Evolutionary conservation across 2,797 vertebrate species (phyloP), one percentile per base, ranked within the genome.

Genomic region (Ctenopoma kingsleyae): DNA sequence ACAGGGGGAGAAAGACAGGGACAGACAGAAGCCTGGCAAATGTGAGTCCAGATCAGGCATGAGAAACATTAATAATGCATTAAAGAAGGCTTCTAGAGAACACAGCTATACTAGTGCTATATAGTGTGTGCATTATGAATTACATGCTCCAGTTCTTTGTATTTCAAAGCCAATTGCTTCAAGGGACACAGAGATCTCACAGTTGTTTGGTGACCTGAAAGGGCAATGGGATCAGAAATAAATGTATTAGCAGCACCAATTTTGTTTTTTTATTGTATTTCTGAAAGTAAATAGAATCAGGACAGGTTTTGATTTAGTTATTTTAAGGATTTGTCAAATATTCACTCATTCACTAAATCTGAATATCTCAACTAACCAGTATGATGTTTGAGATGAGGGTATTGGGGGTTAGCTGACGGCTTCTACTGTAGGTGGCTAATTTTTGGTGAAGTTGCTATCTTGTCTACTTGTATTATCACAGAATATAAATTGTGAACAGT

Each of bases 41-140:
- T 57, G 74, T 35, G 87, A 85, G 64, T 87, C 62, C 74, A 83
- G 73, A 75, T 79, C 67, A 70, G 94, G 95, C 96, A 92, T 77
- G 89, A 87, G 59, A 67, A 62, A 77, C 7, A 23, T 73, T 68
- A 66, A 63, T 73, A 85, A 80, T 75, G 82, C 78, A 77, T 86
- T 85, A 87, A 74, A 68, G 63, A 72, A 53, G 55, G 55, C 53
- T 68, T 74, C 44, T 35, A 65, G 66, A 82, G 74, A 83, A 76
- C 58, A 67, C 67, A 48, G 80, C 75, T 46, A 59, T 75, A 81
- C 62, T 74, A 71, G 77, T 66, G 63, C 67, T 57, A 30, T 69
- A 30, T 76, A 74, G 73, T 71, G 76, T 78, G 76, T 84, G 88
- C 87, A 90, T 90, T 90, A 87, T 87, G 85, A 83, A 91, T 91